Base-by-base conservation (phyloP, 2,797 vertebrate species). In the Chrosomus eos region DNA sequence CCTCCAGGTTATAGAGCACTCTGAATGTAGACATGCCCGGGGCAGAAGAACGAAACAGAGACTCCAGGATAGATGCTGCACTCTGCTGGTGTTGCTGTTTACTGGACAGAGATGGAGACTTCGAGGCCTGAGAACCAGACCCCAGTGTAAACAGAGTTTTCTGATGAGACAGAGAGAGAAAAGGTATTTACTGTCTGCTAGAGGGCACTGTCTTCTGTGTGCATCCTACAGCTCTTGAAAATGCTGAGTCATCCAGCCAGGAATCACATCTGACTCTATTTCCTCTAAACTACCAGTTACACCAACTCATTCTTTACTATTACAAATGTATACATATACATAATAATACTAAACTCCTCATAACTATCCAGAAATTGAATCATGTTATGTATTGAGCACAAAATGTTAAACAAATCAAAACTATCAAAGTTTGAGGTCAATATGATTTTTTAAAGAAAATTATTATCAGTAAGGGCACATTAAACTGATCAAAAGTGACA, bases 1-100 rank as follows among this genome's bases (percentile, higher is more conserved):
- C 98, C 96, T 99, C 98, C 48, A 99, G 94, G 89, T 99, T 99
- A 91, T 99, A 99, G 0, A 99, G 97, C 36, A 99, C 98, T 94
- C 98, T 96, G 91, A 99, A 99, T 10, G 98, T 98, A 71, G 98
- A 99, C 98, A 99, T 99, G 91, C 98, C 98, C 0, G 98, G 98
- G 26, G 98, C 98, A 13, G 98, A 98, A 26, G 98, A 99, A 70
- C 97, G 95, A 90, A 99, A 99, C 48, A 99, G 95, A 23, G 97
- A 97, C 94, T 99, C 98, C 84, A 99, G 83, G 90, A 99, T 98
- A 51, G 98, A 99, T 3, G 97, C 96, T n/a, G 98, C 98, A 21
- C 97, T 99, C 45, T 97, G 97, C 89, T 99, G 98, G 90, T 99
- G 98, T 91, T 99, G 98, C 84, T 99, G 98, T 90, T 99, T 99